Evolutionary conservation across 2,113 vertebrate species (phyloP), one percentile per base, ranked within the genome.

Genomic region (Oostethus manadensis): DNA sequence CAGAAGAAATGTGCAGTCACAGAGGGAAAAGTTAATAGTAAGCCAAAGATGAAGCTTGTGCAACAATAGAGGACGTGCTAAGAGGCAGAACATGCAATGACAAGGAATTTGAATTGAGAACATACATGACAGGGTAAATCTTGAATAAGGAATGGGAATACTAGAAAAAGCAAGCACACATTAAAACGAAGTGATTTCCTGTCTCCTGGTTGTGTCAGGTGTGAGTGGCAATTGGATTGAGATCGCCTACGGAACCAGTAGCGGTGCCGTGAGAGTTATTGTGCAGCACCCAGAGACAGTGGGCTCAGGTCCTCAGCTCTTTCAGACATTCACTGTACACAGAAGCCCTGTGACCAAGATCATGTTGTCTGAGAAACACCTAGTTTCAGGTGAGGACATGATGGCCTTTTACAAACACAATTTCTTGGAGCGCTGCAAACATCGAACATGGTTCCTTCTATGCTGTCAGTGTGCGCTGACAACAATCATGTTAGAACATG

Each of bases 141-240:
- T 14, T 42, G 38, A 42, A 42, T 42, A 14, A 42, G 13, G 38
- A 38, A 38, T 10, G 10, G 35, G 3, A 38, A 38, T 11, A 38
- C 9, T 11, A 38, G 35, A 42, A 42, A 14, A 42, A 42, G 38
- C 10, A 5, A 42, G 38, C 11, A 42, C 11, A 42, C 38, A 14
- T 2, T 2, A 21, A 40, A 16, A 1, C 29, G 17, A n/a, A 1
- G 29, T 29, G 22, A 51, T 15, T 16, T 51, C 29, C 29, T 33
- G 20, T 26, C 7, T 15, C 10, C 22, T 40, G 16, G 11, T 20
- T 40, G 6, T 55, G 1, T 21, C 75, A 97, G 94, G 94, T 21
- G 93, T 94, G 88, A 96, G 93, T 0, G 94, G 94, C 10, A 96
- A 97, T 88, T 97, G 94, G 94, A 92, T 95, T 0, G 94, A 97